Evolutionary conservation across 30 jellyfish, hydroid and myxozoan genomes (phyloP).

Genomic region (Chrysaora quinquecirrha): DNA sequence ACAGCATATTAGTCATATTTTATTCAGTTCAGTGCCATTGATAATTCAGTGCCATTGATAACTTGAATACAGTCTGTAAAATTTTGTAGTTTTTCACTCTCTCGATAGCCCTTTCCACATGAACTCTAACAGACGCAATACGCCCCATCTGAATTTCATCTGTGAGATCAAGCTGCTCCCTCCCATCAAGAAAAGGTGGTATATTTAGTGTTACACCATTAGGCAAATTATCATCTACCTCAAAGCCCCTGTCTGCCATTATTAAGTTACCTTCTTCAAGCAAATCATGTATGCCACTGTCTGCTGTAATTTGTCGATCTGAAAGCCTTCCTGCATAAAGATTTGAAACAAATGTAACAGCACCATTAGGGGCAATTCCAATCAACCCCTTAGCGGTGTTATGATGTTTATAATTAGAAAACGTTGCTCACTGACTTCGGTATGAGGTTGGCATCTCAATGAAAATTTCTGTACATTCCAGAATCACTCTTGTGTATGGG

Average conservation of each 20-base stretch:
- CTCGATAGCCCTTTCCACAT: constrained; percentile 19
- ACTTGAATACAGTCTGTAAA: constrained; percentile 26
- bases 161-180: constrained; percentile 13
- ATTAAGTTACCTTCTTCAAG: constrained; percentile 32
- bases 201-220: constrained; percentile 32
- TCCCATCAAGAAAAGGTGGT: constrained; percentile 43
- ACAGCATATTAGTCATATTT: constrained; percentile 32
- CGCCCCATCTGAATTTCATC: constrained; percentile 3
- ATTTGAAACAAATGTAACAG: too few species aligned
- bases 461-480: background rate
- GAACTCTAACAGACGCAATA: constrained; percentile 35
- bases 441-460: background rate
- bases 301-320: constrained; percentile 10
- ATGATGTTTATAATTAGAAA: constrained; percentile 3
- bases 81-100: constrained; percentile 21
- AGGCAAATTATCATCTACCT: constrained; percentile 40
- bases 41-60: too few species aligned
- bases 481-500: constrained; percentile 1
- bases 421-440: background rate
- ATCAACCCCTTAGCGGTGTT: constrained; percentile 55
- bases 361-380: constrained; percentile 39
- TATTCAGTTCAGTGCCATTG: constrained; percentile 49
- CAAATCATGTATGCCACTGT: constrained; percentile 37
- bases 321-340: too few species aligned
- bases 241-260: constrained; percentile 59